These are phyloP conservation scores for Hiodon alosoides DNA, from an alignment of 2,113 vertebrate genomes.

Conservation along the genomic window DNA sequence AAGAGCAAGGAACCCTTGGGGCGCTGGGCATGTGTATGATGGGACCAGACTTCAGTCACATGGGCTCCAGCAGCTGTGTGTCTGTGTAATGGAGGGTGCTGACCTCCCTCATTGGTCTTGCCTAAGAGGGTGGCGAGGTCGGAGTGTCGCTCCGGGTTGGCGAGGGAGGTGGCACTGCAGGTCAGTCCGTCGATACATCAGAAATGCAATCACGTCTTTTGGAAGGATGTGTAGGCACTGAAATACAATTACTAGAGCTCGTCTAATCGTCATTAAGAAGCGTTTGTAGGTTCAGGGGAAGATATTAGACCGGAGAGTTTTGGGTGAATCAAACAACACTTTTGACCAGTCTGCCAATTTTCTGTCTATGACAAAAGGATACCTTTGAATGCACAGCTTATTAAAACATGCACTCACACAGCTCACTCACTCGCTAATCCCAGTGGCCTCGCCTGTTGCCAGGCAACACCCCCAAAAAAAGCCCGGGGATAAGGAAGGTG, in stretches of 20 bases:
- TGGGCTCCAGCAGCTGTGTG: not conserved
- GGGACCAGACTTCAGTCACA: not conserved
- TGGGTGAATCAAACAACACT: not conserved
- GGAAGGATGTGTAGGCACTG: too few relatives aligned
- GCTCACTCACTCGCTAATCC: constrained; percentile 2
- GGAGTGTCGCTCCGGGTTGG: not conserved
- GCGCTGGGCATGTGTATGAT: not conserved
- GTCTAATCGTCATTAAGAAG: not conserved
- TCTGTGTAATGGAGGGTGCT: not conserved
- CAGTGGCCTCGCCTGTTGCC: constrained; percentile 20
- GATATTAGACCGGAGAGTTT: not conserved
- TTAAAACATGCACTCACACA: constrained; percentile 3
- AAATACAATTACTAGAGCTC: too few relatives aligned
- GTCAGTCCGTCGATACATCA: too few relatives aligned
- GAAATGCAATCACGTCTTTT: too few relatives aligned
- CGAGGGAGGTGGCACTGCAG: not conserved
- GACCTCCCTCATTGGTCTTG: not conserved
- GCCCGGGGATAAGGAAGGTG: not conserved
- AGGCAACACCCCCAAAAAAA: constrained; percentile 20
- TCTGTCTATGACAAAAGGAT: not conserved
- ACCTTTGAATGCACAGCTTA: not conserved
- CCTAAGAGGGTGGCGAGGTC: not conserved
- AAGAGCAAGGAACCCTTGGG: not conserved
- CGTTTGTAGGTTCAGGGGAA: not conserved
- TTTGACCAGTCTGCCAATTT: not conserved